Percentiles rank a stretch among this genome's conserved stretches.
Conservation (phyloP, 2,113 vertebrate species). For the Fukomys damarensis region DNA sequence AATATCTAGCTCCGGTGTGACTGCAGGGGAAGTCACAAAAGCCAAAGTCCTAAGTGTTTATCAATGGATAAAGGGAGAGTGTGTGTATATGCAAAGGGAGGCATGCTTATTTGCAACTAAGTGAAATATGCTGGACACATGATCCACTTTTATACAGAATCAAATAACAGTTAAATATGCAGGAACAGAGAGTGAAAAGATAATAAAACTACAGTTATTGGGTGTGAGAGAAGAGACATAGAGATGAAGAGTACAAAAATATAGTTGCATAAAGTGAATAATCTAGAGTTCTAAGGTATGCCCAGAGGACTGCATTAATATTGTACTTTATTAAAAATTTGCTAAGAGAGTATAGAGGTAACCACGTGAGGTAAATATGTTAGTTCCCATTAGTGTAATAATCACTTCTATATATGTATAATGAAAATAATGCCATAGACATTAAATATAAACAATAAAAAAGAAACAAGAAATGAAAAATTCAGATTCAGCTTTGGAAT, state of each 20-base stretch:
- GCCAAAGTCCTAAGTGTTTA: neutral
- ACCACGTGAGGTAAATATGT: neutral
- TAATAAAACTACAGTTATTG: neutral
- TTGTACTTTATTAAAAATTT: neutral
- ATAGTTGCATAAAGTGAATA: neutral
- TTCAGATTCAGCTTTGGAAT: neutral
- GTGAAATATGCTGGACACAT: neutral
- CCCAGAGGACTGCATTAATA: neutral
- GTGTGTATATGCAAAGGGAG: too few species aligned
- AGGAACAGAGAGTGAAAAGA: neutral
- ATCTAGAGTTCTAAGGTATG: neutral
- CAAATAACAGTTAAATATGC: neutral
- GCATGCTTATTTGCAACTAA: neutral
- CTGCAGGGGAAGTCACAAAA: neutral
- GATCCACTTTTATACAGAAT: neutral
- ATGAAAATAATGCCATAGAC: neutral
- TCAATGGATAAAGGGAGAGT: neutral
- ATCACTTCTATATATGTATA: neutral
- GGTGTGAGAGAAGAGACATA: too few species aligned
- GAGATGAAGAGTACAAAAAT: neutral
- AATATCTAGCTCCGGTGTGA: neutral
- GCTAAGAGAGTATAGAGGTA: neutral
- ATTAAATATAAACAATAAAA: neutral
- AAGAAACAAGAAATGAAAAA: neutral
- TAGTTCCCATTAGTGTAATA: neutral